Evolutionary conservation across 2,888 invertebrate species (phyloP), one percentile per base, ranked within the genome.

Genomic region (Unio pictorum): DNA sequence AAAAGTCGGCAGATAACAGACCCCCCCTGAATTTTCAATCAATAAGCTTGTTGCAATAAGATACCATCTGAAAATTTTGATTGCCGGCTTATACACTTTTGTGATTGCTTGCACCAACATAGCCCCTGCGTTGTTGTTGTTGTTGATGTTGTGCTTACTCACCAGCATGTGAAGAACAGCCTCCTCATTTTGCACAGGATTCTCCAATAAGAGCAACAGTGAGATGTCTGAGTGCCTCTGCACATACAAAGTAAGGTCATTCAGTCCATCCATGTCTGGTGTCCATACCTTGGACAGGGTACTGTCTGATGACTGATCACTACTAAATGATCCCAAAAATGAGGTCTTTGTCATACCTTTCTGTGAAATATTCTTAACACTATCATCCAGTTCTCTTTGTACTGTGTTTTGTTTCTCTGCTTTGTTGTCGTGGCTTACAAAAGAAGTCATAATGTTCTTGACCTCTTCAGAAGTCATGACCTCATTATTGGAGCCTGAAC

Each of bases 211-310:
- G 61, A 87, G 66, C 45, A 86, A 60, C 20, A 86, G 75, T 61
- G 86, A 78, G 23, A 84, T 84, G 68, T 86, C 86, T 8, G 86
- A 83, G 63, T 86, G 84, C 67, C 86, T 82, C 72, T 86, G 86
- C 26, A 84, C 79, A 71, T 86, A 87, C 66, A 87, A 65, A 26
- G 79, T 82, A 55, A 85, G 68, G 58, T 84, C 82, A 64, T 80
- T 73, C 15, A 85, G 71, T 15, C 79, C 78, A 28, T 82, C 79
- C 71, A 73, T 71, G 45, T 74, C 76, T 11, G 83, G 76, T 18
- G 68, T 73, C 82, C 82, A 82, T 64, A 69, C 71, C 11, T 67
- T 71, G 45, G 77, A 77, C 45, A 77, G 73, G 28, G 73, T 71
- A 68, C 74, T 77, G 23, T 75, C 75, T 55, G 75, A 72, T 1